phyloP scores from a whole-genome alignment of 2,888 invertebrate species.

The Apamea sordens region DNA sequence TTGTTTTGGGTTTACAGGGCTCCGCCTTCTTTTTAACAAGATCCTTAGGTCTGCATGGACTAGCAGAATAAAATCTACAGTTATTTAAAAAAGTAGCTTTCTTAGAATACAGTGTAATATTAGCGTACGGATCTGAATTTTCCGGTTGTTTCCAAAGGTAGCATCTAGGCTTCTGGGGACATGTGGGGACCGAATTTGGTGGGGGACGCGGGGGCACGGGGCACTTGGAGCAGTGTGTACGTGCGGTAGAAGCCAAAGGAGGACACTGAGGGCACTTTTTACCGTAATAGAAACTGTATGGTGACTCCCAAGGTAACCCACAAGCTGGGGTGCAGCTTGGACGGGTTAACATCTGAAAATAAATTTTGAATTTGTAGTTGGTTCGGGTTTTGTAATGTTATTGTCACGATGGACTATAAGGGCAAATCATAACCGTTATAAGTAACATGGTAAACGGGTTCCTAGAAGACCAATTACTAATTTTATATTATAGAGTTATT shows the following conservation, averaged over 20 bases:
- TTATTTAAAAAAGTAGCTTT: neutral
- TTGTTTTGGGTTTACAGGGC: neutral
- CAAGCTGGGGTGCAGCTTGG: neutral
- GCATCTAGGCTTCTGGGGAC: neutral
- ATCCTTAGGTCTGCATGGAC: neutral
- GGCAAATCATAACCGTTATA: neutral
- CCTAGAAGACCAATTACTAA: neutral
- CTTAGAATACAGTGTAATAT: neutral
- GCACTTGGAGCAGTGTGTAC: neutral
- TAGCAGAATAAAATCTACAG: neutral
- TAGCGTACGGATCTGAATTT: neutral
- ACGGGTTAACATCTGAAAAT: conserved; percentile 28
- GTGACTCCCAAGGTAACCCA: neutral
- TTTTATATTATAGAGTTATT: neutral
- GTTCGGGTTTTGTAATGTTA: neutral
- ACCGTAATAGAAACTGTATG: conserved; percentile 13
- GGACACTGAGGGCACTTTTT: neutral
- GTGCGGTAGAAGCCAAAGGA: neutral
- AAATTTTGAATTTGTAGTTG: conserved; percentile 3
- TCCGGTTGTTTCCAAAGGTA: neutral
- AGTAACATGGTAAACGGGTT: neutral
- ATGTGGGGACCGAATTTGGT: neutral
- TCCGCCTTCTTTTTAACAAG: neutral
- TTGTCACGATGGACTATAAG: neutral
- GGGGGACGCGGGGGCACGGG: neutral